phyloP scores from a whole-genome alignment of 2,113 vertebrate species.

The Morone saxatilis region DNA sequence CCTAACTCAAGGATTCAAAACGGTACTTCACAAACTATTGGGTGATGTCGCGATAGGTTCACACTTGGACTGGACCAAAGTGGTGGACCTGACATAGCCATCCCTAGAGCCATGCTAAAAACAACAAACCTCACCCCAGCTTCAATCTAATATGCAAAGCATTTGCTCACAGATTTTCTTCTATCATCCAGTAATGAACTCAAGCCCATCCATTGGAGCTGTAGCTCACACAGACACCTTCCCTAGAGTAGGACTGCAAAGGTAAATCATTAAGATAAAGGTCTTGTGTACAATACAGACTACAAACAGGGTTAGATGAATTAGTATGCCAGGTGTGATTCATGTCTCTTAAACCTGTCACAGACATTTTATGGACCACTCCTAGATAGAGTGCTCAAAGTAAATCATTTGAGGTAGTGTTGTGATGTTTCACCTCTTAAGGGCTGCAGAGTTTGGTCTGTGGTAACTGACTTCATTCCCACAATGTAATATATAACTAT shows the following conservation, averaged over 20 bases:
- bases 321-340: constrained; percentile 45
- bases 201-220: constrained; percentile 5
- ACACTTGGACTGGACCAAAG: neutral
- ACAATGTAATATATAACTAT: constrained; percentile 9
- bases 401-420: constrained; percentile 36
- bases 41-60: too few species aligned
- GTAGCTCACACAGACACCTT: neutral
- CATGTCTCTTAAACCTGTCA: constrained; percentile 40
- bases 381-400: neutral
- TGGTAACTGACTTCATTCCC: constrained; percentile 3
- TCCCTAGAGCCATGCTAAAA: neutral
- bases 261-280: constrained; percentile 37
- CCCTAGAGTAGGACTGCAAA: neutral
- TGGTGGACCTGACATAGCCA: neutral
- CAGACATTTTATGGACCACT: constrained; percentile 39
- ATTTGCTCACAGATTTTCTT: neutral
- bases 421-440: constrained; percentile 18
- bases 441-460: neutral
- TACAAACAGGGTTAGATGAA: constrained; percentile 26
- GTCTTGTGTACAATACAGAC: constrained; percentile 15
- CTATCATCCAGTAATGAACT: neutral
- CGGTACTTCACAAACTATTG: too few species aligned
- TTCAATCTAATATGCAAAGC: neutral
- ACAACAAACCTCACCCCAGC: neutral
- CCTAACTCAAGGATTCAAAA: too few species aligned